A percentile compares a stretch with the other conserved stretches of the same genome.
Evolutionary conservation across 30 jellyfish, hydroid and myxozoan species (phyloP).

Genomic region (Aurelia sp.): DNA sequence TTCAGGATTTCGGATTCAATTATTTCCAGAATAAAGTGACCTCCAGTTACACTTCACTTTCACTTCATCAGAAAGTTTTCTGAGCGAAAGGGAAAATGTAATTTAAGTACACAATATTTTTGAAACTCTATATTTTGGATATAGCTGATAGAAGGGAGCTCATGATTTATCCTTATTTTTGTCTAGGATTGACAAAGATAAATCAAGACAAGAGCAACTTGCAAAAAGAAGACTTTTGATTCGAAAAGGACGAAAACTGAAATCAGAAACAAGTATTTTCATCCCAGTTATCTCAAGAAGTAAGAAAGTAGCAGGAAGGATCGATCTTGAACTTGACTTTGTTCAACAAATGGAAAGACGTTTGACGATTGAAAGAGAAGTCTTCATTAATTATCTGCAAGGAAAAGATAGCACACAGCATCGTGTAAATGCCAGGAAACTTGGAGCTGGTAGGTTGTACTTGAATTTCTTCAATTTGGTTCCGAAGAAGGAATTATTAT

Average conservation of each 20-base stretch:
- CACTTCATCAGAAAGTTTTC: too few relatives aligned
- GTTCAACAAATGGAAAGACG: conserved; percentile 49
- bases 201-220: conserved; percentile 80
- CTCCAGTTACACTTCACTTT: too few relatives aligned
- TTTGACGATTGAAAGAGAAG: conserved; percentile 58
- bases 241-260: conserved; percentile 52
- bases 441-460: conserved; percentile 45
- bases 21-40: too few relatives aligned
- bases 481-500: too few relatives aligned
- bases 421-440: conserved; percentile 60
- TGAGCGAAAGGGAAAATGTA: too few relatives aligned
- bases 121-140: too few relatives aligned
- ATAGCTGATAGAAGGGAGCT: too few relatives aligned
- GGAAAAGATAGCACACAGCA: conserved; percentile 62
- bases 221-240: conserved; percentile 79
- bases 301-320: conserved; percentile 48
- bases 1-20: too few relatives aligned
- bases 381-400: conserved; percentile 59
- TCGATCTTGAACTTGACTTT: conserved; percentile 43
- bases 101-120: too few relatives aligned
- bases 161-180: not conserved
- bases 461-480: not conserved
- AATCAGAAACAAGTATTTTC: conserved; percentile 12
- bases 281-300: conserved; percentile 20
- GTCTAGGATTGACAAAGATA: conserved; percentile 74